phyloP scores from a whole-genome alignment of 2,113 vertebrate species.

The Bettongia penicillata region DNA sequence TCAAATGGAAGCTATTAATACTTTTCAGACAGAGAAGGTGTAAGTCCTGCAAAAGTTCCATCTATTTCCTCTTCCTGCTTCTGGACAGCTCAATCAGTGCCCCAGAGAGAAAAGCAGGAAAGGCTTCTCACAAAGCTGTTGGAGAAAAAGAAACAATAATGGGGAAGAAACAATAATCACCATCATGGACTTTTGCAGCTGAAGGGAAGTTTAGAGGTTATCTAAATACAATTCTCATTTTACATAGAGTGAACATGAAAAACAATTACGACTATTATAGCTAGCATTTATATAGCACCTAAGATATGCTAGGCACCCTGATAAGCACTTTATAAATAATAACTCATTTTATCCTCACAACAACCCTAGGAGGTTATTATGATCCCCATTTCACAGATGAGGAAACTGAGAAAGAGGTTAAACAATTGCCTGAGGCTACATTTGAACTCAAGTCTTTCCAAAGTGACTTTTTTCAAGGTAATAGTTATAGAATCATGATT shows the following conservation, averaged over 20 bases:
- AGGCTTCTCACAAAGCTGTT: constrained; percentile 39
- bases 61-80: background rate
- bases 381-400: background rate
- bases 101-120: background rate
- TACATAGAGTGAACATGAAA: background rate
- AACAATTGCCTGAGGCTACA: background rate
- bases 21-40: background rate
- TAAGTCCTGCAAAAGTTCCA: background rate
- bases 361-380: background rate
- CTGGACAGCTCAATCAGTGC: background rate
- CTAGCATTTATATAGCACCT: background rate
- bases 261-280: background rate
- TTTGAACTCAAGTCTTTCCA: background rate
- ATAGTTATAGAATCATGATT: background rate
- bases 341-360: background rate
- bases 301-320: background rate
- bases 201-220: background rate
- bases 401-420: background rate
- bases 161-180: constrained; percentile 10
- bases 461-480: background rate
- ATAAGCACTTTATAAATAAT: background rate
- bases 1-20: background rate
- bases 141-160: constrained; percentile 2
- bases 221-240: constrained; percentile 4
- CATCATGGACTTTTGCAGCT: background rate